These are phyloP conservation scores for Gymnopithys bicolor DNA, from an alignment of 2,797 vertebrate genomes.

Conservation along the genomic window DNA sequence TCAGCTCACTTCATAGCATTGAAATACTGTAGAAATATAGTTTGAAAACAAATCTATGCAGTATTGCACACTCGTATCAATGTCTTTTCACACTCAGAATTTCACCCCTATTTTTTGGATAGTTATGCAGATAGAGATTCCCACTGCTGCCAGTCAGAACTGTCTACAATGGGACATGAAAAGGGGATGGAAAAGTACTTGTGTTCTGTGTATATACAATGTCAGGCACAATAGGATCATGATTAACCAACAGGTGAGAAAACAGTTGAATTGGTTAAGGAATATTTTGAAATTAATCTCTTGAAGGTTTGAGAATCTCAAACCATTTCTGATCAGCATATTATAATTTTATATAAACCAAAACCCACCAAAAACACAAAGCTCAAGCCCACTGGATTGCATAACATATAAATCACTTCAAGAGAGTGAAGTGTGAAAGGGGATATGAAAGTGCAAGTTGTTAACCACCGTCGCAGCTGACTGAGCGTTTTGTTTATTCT, in stretches of 20 bases:
- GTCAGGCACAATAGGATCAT: not conserved
- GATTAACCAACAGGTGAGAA: not conserved
- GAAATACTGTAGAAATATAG: not conserved
- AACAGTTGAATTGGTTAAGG: not conserved
- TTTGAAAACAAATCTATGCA: not conserved
- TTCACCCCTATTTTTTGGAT: not conserved
- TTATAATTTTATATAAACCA: not conserved
- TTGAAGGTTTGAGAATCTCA: not conserved
- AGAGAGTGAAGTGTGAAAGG: not conserved
- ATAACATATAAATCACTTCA: conserved; percentile 14
- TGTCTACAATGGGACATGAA: not conserved
- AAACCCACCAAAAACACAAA: not conserved
- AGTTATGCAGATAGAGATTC: not conserved
- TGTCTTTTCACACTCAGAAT: not conserved
- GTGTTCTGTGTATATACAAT: not conserved
- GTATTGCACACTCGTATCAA: not conserved
- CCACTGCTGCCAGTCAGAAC: not conserved
- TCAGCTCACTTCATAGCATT: not conserved
- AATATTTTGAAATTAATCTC: not conserved
- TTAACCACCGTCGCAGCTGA: conserved; percentile 17
- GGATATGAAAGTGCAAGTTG: conserved; percentile 40
- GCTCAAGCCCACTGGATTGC: not conserved
- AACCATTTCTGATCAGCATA: not conserved
- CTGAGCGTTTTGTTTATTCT: conserved; percentile 34
- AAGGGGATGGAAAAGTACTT: not conserved